Evolutionary conservation across 2,113 vertebrate species (phyloP).

Genomic region (Galeopterus variegatus): DNA sequence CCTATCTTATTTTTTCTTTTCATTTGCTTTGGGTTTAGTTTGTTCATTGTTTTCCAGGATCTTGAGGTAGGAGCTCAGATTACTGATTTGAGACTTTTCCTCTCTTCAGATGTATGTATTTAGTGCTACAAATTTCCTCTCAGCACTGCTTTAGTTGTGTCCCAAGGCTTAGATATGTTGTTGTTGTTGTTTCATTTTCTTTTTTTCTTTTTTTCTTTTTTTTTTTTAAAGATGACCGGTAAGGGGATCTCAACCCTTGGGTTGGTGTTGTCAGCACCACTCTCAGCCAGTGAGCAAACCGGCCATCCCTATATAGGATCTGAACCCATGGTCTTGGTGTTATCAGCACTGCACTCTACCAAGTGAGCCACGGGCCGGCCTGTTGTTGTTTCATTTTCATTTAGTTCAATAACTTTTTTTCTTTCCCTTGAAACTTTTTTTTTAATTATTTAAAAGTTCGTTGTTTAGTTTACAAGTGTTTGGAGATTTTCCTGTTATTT

Average conservation of each 20-base stretch:
- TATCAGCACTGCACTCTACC: too few relatives aligned
- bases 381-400: neutral
- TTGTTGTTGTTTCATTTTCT: neutral
- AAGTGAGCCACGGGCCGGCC: too few relatives aligned
- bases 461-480: neutral
- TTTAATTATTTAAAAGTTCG: slow-evolving; percentile 27
- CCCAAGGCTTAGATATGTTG: neutral
- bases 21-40: neutral
- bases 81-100: neutral
- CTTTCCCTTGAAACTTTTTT: slow-evolving; percentile 10
- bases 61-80: neutral
- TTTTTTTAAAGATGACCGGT: too few relatives aligned
- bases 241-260: too few relatives aligned
- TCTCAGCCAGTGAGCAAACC: too few relatives aligned
- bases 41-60: neutral
- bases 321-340: too few relatives aligned
- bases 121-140: neutral
- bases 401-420: neutral
- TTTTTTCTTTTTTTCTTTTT: too few relatives aligned
- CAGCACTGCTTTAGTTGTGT: neutral
- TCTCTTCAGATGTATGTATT: neutral
- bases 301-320: too few relatives aligned
- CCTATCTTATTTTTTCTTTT: neutral
- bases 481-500: neutral
- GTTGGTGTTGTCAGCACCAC: too few relatives aligned